Evolutionary conservation across 2,888 invertebrate species (phyloP), one percentile per base, ranked within the genome.

Genomic region (Acrocyrtus sp.): DNA sequence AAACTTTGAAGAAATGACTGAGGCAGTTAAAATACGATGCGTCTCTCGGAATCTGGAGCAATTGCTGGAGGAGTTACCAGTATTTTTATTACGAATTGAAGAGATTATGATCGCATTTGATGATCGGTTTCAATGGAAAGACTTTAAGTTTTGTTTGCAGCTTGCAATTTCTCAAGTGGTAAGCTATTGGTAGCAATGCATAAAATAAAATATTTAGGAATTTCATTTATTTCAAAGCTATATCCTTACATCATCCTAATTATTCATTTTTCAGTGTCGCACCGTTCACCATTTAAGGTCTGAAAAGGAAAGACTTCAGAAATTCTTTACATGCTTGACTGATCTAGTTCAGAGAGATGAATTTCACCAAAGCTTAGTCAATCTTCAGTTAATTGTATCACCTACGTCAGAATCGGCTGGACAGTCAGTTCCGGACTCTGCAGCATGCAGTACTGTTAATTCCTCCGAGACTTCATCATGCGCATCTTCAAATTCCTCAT

Each of bases 101-200:
- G 89, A 89, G 82, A 84, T 89, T 21, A 87, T 88, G 54, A 86
- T 87, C 74, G 88, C 88, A 19, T 85, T 90, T 76, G 90, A 90
- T 81, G 89, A 89, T 75, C 88, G 88, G 81, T 83, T 88, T 63
- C 88, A 88, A 73, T 88, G 88, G 87, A 86, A 87, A 66, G 88
- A 89, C 80, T 89, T 88, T 81, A 88, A 89, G 81, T 89, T 88
- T 82, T 88, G 88, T 80, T 88, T 89, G 78, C 88, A 88, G 84
- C 85, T 88, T 50, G 88, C 87, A 26, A 88, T 88, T 24, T 89
- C 89, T 75, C 90, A 90, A 88, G 88, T 90, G 80, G 90, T 90
- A 84, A 85, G 88, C 85, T 3, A n/a, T n/a, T n/a, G n/a, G n/a
- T 17, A 8, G 19, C 8, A 51, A 51, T n/a, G n/a, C n/a, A n/a